Base-by-base conservation (phyloP, 2,113 vertebrate species). In the Dipodomys spectabilis region DNA sequence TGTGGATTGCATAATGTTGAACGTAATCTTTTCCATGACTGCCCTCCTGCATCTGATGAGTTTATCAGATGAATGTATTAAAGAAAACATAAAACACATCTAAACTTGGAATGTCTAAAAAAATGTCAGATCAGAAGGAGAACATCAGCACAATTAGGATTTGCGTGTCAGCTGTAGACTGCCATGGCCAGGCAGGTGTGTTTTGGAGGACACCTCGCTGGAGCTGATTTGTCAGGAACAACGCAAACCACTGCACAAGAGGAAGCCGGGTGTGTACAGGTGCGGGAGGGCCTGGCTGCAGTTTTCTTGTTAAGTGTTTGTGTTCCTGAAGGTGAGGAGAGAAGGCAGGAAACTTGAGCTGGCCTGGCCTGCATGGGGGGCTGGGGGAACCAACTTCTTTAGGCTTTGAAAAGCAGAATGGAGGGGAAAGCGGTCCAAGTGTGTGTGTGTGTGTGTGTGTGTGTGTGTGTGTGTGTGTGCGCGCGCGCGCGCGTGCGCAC, bases 171-270 rank as follows among this genome's bases (percentile, higher is more conserved):
- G 20, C 22, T 39, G 91, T 35, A 45, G 12, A 91, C 39, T 5
- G 39, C 39, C 39, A 39, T 39, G 6, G 60, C 2, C 12, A 22
- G 60, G 85, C 79, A n/a, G 60, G 39, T 35, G 32, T 32, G 39
- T 35, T 86, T 62, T 84, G 27, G 16, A 28, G 60, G 30, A 53
- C 22, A 11, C 65, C 30, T 64, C 49, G 79, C 30, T 44, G 1
- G n/a, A 0, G 45, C 60, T 87, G 53, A 79, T 85, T 57, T 71
- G 45, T 94, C n/a, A 35, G 92, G 77, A 89, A 78, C 6, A 72
- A 74, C 62, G 19, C 12, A 20, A 53, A 35, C 71, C 6, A n/a
- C n/a, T 71, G 30, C 18, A 19, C 71, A 73, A 60, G 65, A 67
- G 71, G 13, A 30, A n/a, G 23, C 0, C 3, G n/a, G 45, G 2